Conservation (phyloP, 2,113 vertebrate species). For the Mesocricetus auratus region DNA sequence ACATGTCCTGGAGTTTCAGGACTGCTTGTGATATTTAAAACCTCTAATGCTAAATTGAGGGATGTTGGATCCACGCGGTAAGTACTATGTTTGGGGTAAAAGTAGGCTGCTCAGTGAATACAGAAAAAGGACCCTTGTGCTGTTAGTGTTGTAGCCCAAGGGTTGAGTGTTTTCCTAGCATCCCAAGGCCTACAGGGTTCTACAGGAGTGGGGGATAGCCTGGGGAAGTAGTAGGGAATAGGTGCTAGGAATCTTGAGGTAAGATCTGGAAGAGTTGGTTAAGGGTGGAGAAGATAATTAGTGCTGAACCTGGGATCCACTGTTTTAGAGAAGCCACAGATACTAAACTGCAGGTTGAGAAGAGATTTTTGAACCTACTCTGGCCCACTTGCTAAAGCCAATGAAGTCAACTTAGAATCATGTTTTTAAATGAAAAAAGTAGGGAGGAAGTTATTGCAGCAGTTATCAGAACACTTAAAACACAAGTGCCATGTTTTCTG, state of each 20-base stretch:
- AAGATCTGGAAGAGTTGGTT: background rate
- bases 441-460: background rate
- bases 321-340: background rate
- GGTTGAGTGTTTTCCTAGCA: background rate
- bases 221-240: background rate
- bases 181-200: background rate
- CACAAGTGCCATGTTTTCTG: background rate
- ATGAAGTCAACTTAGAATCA: background rate
- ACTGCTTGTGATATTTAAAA: slow-evolving; percentile 69
- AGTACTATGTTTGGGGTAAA: slow-evolving; percentile 47
- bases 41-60: slow-evolving; percentile 43
- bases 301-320: background rate
- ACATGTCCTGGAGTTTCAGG: slow-evolving; percentile 60
- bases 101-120: slow-evolving; percentile 48
- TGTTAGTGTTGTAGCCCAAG: background rate
- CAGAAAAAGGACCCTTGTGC: background rate
- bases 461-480: slow-evolving; percentile 45
- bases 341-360: background rate
- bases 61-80: background rate
- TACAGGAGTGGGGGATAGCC: background rate
- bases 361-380: background rate
- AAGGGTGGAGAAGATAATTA: background rate
- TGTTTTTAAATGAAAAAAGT: background rate
- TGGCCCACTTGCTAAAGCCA: background rate
- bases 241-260: background rate